phyloP scores from a whole-genome alignment of 2,797 vertebrate species.

The Acanthiza pusilla region DNA sequence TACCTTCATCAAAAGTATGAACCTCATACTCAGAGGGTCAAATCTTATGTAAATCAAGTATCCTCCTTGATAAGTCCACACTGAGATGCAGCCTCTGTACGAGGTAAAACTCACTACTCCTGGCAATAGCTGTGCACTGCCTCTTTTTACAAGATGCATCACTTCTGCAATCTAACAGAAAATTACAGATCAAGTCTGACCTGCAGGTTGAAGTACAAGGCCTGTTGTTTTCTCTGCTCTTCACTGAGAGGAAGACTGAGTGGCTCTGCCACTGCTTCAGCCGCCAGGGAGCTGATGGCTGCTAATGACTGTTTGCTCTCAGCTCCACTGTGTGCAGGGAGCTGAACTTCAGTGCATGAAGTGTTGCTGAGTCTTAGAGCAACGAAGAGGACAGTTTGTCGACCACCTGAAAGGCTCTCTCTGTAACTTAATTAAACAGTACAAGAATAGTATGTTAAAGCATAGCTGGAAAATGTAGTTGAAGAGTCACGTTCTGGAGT shows the following conservation, averaged over 20 bases:
- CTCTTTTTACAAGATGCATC: neutral
- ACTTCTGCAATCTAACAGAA: neutral
- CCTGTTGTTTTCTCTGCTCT: neutral
- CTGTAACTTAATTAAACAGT: neutral
- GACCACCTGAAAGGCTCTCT: neutral
- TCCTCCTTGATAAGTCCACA: neutral
- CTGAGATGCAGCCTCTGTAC: neutral
- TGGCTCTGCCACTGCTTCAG: neutral
- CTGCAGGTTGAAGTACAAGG: neutral
- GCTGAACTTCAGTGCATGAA: neutral
- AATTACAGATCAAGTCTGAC: neutral
- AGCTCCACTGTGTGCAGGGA: neutral
- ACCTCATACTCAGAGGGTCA: neutral
- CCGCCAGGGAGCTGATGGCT: neutral
- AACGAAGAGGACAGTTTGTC: neutral
- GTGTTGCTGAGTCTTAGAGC: neutral
- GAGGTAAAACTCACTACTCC: neutral
- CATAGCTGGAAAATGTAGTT: neutral
- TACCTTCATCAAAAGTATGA: neutral
- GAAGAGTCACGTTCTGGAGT: neutral
- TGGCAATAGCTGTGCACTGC: neutral
- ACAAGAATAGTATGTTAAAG: neutral
- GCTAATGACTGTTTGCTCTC: neutral
- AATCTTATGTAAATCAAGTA: neutral
- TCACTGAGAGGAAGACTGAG: neutral